phyloP scores from a whole-genome alignment of 2,113 vertebrate genomes.

The Rana temporaria region DNA sequence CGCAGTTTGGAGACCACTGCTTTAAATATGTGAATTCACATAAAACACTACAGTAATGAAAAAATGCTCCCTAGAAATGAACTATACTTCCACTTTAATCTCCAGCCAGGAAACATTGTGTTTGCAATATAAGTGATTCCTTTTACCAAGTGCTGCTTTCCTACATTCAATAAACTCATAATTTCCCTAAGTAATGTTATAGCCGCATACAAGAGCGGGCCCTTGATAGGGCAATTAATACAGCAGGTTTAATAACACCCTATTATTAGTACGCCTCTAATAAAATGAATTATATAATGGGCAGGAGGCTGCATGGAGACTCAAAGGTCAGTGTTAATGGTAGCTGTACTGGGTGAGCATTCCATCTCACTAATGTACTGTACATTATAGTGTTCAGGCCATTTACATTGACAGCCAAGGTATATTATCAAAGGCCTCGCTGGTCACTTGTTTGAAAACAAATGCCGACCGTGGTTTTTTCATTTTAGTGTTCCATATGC shows the following conservation, averaged over 20 bases:
- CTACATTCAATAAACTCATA: neutral
- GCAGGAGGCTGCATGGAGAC: constrained; percentile 10
- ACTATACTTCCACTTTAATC: neutral
- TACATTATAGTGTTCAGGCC: constrained; percentile 16
- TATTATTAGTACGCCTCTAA: constrained; percentile 32
- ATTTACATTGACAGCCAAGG: neutral
- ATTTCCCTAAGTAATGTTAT: constrained; percentile 5
- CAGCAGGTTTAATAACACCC: constrained; percentile 30
- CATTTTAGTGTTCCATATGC: neutral
- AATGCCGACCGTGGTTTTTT: neutral
- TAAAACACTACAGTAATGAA: too few relatives aligned
- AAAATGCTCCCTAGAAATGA: too few relatives aligned
- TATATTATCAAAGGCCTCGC: constrained; percentile 14
- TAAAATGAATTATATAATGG: constrained; percentile 43
- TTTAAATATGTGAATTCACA: too few relatives aligned
- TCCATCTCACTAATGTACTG: constrained; percentile 31
- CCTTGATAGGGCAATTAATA: constrained; percentile 38
- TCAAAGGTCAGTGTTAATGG: constrained; percentile 27
- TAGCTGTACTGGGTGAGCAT: neutral
- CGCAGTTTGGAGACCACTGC: too few relatives aligned
- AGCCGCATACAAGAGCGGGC: neutral
- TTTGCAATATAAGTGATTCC: neutral
- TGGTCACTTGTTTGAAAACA: constrained; percentile 29
- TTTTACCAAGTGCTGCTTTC: neutral
- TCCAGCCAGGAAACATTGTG: neutral